Percentiles rank a stretch among this genome's conserved stretches.
Conservation (phyloP, 1,140 invertebrate genomes). For the Saxidomus purpurata region DNA sequence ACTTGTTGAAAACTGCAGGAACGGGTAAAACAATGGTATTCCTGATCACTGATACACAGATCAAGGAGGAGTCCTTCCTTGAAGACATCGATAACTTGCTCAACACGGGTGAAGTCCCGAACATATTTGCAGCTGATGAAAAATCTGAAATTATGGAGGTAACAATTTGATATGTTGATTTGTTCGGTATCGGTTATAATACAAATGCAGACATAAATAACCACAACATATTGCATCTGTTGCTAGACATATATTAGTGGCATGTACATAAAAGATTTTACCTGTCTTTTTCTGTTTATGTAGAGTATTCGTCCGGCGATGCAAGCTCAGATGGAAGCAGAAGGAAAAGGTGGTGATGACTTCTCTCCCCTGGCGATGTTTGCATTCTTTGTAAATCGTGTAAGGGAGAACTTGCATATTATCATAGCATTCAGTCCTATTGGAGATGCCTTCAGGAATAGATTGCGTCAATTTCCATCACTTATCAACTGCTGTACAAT, state of each 20-base stretch:
- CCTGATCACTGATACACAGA: slow-evolving; percentile 87
- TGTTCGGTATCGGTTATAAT: no score
- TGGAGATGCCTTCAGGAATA: slow-evolving; percentile 86
- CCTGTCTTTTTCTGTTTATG: not conserved
- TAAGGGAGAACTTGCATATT: slow-evolving; percentile 86
- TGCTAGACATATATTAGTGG: no score
- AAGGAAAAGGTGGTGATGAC: slow-evolving; percentile 83
- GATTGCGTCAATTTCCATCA: slow-evolving; percentile 86
- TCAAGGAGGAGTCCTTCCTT: slow-evolving; percentile 86
- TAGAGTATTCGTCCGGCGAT: slow-evolving; percentile 84
- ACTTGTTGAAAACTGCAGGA: slow-evolving; percentile 84
- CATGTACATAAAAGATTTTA: no score
- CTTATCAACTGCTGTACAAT: slow-evolving; percentile 87
- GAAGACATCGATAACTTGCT: slow-evolving; percentile 87
- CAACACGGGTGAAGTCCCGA: slow-evolving; percentile 87
- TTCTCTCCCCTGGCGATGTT: slow-evolving; percentile 86
- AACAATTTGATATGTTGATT: not conserved
- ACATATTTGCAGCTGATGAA: slow-evolving; percentile 86
- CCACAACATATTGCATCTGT: no score
- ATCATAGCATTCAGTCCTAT: slow-evolving; percentile 87
- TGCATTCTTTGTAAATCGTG: slow-evolving; percentile 86
- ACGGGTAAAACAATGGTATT: slow-evolving; percentile 85
- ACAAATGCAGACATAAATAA: no score
- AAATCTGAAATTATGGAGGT: slow-evolving; percentile 87
- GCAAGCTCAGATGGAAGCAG: slow-evolving; percentile 61